Evolutionary conservation across 2,888 invertebrate genomes (phyloP), one percentile per base, ranked within the genome.

Genomic region (Plagodis dolabraria): DNA sequence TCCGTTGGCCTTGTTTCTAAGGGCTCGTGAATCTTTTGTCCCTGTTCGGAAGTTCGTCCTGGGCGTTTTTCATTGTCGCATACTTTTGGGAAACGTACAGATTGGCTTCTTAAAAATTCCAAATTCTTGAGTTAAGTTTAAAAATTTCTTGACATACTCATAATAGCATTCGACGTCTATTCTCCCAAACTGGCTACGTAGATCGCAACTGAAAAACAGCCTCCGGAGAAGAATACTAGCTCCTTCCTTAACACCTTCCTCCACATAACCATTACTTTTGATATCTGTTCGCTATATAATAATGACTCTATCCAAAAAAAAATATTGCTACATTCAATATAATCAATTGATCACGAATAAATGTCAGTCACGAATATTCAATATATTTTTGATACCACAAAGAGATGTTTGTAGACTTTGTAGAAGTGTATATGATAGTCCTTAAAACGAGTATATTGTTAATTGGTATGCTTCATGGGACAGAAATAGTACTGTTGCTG

Each of bases 401-500:
- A 47, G 48, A 22, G 53, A 44, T 34, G 48, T 65, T 57, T 47
- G 59, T 61, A 22, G 22, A 22, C 46, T 65, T 57, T 47, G 59
- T 61, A 22, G 22, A 22, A 22, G 22, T n/a, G n/a, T n/a, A 22
- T 22, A 22, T 22, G 4, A 22, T 22, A 22, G 22, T 22, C 22
- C 22, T 22, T 22, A 22, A 22, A 22, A 22, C 4, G 22, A 22
- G 1, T 22, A 22, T 22, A 22, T 22, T 22, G 22, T 22, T 77
- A 68, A 67, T 70, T 75, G 58, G 70, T 73, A 75, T 74, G 64
- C 68, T 72, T 65, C 64, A 63, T 53, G 64, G 60, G 72, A 77
- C 85, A 72, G 76, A 86, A 86, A 87, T 86, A 86, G 82, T 79
- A 69, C 60, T 60, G 57, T 67, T 69, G 67, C 68, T 42, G 53